Evolutionary conservation across 2,888 invertebrate species (phyloP), one percentile per base, ranked within the genome.

Genomic region (Dolichopus griseipennis): DNA sequence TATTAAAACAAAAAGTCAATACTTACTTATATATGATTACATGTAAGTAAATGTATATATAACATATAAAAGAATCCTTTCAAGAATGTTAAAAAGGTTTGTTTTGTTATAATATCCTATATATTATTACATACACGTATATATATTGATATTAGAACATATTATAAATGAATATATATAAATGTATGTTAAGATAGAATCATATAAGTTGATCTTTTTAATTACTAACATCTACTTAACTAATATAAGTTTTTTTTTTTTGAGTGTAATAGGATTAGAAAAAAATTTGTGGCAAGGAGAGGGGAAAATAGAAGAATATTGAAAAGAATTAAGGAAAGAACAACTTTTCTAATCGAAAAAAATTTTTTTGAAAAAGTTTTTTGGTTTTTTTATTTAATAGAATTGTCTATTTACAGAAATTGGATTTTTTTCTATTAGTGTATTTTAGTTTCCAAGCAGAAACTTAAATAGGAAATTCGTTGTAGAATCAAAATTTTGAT

Each of bases 201-300:
- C 37, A 37, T 37, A 8, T 37, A n/a, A 52, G 9, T 52, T 52
- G 52, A 52, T 52, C 52, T 52, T 52, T 52, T 52, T 52, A 52
- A 52, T 52, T 52, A 52, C 52, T 52, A 52, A 52, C 15, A 52
- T 52, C 52, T 52, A 52, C 52, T 52, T 52, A 52, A 52, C 52
- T 52, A 52, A 52, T 52, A 52, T 52, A 52, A 52, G 1, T 52
- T 52, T 52, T 52, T 27, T 27, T 27, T 27, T 27, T 27, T 5
- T 27, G 27, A 18, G 15, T 18, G 18, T 52, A 52, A 52, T 52
- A 52, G 52, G 52, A 52, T 52, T 52, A 52, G 52, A 18, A 37
- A n/a, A 2, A 12, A n/a, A 18, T 52, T 52, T 52, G 52, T 52
- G 15, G 18, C 2, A 52, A 43, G 12, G 43, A 15, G 15, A 43